Evolutionary conservation across 2,113 vertebrate species (phyloP).

Genomic region (Scopus umbretta): DNA sequence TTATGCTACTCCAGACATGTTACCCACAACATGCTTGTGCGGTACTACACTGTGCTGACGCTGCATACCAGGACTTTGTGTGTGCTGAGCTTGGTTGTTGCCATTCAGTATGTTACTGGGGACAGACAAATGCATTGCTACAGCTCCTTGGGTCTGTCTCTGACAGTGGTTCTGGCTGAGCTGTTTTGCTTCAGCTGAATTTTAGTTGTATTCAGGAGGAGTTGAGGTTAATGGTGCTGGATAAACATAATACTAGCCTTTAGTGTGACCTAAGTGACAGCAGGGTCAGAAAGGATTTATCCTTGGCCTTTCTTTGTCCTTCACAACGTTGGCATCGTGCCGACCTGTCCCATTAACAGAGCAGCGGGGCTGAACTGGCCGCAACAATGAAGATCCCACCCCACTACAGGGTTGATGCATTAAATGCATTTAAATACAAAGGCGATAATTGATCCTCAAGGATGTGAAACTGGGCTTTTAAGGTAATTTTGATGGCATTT

Average conservation of each 20-base stretch:
- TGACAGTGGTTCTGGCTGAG: background rate
- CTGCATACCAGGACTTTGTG: too few species aligned
- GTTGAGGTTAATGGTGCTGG: background rate
- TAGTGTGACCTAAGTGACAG: background rate
- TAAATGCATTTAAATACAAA: background rate
- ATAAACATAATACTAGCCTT: background rate
- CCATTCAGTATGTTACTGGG: accelerated
- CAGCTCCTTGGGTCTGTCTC: background rate
- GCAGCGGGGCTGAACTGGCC: background rate
- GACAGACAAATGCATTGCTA: background rate
- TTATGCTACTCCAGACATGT: accelerated
- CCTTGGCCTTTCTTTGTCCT: background rate
- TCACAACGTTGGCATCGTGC: accelerated
- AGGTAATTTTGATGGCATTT: background rate
- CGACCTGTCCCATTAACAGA: background rate
- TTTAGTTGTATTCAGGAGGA: background rate
- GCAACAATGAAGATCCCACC: background rate
- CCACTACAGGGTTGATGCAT: background rate
- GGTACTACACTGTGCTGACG: accelerated
- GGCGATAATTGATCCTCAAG: background rate
- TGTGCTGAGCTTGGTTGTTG: background rate
- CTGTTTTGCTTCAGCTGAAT: background rate
- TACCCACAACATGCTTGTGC: accelerated
- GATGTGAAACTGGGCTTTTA: background rate
- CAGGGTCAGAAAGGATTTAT: background rate